phyloP scores from a whole-genome alignment of 2,113 vertebrate species.

The Synchiropus splendidus region DNA sequence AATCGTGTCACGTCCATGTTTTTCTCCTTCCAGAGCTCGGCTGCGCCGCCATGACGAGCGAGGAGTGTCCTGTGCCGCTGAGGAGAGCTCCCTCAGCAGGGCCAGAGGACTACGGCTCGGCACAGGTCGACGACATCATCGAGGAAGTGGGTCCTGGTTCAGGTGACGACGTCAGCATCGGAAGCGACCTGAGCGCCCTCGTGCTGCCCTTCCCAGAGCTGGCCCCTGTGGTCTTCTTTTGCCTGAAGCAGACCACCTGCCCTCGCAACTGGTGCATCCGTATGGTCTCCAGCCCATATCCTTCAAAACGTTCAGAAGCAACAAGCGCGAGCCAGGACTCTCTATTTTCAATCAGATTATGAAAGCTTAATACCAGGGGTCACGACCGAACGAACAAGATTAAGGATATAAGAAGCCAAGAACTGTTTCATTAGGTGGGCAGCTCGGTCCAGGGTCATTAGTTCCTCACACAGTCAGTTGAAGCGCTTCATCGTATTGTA shows the following conservation, averaged over 20 bases:
- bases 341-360: no score
- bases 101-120: constrained; percentile 59
- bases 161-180: constrained; percentile 68
- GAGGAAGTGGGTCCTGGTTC: constrained; percentile 70
- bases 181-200: constrained; percentile 68
- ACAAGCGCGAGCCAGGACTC: no score
- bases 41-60: constrained; percentile 73
- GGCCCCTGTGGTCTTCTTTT: constrained; percentile 94
- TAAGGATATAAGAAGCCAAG: no score
- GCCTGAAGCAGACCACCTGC: constrained; percentile 92
- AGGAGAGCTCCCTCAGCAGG: constrained; percentile 55
- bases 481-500: no score
- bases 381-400: no score
- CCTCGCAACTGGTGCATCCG: constrained; percentile 96
- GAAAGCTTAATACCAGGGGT: no score
- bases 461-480: no score
- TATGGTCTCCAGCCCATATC: constrained; percentile 99
- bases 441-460: no score
- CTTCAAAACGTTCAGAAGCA: constrained; percentile 62
- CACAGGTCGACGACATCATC: constrained; percentile 61
- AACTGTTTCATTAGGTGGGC: no score
- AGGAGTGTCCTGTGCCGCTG: constrained; percentile 71
- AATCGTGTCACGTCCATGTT: no score
- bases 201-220: constrained; percentile 87
- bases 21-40: constrained; percentile 57